Evolutionary conservation across 2,797 vertebrate genomes (phyloP).

Genomic region (Coilia nasus): DNA sequence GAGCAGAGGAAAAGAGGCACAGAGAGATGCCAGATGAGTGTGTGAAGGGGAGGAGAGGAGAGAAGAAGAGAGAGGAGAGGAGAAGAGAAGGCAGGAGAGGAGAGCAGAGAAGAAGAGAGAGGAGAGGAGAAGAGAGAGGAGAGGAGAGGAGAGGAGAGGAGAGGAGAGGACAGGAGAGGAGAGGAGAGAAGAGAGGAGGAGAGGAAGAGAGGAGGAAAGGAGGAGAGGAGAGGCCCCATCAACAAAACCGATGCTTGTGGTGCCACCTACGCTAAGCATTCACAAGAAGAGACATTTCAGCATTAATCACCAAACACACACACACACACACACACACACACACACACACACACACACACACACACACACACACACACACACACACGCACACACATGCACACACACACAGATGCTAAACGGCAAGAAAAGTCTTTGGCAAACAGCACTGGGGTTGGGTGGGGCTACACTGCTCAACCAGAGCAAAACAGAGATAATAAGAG

Average conservation of each 20-base stretch:
- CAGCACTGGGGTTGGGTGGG: constrained; percentile 13
- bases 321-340: constrained; percentile 1
- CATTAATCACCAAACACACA: constrained; percentile 55
- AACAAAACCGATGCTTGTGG: constrained; percentile 31
- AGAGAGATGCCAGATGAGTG: not conserved
- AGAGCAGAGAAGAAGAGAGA: too few species aligned
- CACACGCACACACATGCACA: not conserved
- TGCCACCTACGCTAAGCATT: constrained; percentile 50
- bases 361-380: too few species aligned
- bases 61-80: too few species aligned
- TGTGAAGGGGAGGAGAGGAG: too few species aligned
- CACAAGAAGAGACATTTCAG: constrained; percentile 63
- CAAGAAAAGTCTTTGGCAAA: not conserved
- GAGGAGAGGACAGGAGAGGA: too few species aligned
- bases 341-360: not conserved
- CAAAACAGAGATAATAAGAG: not conserved
- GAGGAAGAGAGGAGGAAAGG: not conserved
- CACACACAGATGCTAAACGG: not conserved
- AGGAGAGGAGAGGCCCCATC: constrained; percentile 46
- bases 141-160: too few species aligned
- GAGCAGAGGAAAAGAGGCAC: too few species aligned
- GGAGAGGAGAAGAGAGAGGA: too few species aligned
- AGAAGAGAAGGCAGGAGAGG: too few species aligned
- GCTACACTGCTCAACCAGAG: constrained; percentile 22
- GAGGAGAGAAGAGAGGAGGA: not conserved